Conservation (phyloP, 64 coral and sea anemone genomes). For the Actinia equina region DNA sequence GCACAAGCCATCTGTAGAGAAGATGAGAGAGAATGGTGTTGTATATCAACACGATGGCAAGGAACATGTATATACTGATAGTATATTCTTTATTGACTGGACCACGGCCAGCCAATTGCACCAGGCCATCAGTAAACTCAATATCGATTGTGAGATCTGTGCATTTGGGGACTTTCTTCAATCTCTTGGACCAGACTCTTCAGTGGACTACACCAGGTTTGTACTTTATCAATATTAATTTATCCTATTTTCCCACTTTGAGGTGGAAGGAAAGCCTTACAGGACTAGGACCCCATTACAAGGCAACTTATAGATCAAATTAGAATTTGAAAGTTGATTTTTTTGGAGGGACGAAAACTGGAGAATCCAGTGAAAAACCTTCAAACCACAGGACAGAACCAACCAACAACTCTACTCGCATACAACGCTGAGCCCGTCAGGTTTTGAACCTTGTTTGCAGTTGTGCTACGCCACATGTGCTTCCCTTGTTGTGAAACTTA, state of each 20-base stretch:
- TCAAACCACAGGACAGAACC: too few species aligned
- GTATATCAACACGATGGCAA: conserved; percentile 42
- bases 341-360: too few species aligned
- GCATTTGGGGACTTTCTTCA: conserved; percentile 17
- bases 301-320: too few species aligned
- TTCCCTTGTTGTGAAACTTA: too few species aligned
- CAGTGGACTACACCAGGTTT: neutral
- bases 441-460: too few species aligned
- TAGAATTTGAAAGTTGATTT: too few species aligned
- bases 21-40: conserved; percentile 70
- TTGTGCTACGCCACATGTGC: too few species aligned
- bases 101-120: conserved; percentile 56
- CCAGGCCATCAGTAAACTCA: conserved; percentile 6
- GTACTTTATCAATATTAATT: neutral
- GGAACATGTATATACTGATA: conserved; percentile 93
- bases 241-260: neutral
- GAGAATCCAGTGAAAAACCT: too few species aligned
- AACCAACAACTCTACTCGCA: too few species aligned
- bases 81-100: conserved; percentile 86
- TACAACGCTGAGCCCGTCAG: too few species aligned
- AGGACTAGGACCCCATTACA: too few species aligned
- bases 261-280: too few species aligned
- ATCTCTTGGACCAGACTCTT: conserved; percentile 2
- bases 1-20: conserved; percentile 77
- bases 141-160: conserved; percentile 19